Evolutionary conservation across 2,797 vertebrate species (phyloP), one percentile per base, ranked within the genome.

Genomic region (Dryobates pubescens): DNA sequence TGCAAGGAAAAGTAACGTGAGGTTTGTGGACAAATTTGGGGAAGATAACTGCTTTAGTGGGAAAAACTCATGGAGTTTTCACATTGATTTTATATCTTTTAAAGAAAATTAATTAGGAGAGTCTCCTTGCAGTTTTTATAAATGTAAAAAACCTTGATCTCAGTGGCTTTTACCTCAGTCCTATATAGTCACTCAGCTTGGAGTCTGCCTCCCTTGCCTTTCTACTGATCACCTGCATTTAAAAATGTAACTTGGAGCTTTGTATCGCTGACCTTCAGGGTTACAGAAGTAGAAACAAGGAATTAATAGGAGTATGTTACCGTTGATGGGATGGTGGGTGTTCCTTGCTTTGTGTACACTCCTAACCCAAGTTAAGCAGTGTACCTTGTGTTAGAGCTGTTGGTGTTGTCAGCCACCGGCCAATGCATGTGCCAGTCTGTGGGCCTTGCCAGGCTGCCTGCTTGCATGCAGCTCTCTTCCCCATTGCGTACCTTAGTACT

Each of bases 401-500:
- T 67, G 61, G 13, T 1, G 2, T 57, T n/a, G 13, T 26, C 23
- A 41, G 4, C 17, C 1, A 0, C 36, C 32, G 5, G 26, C 16
- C 0, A 0, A 30, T 1, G 4, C 2, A 1, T 13, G 29, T 29
- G n/a, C 64, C 29, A 3, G 38, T 56, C 38, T 47, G 58, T 38
- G 4, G 19, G 10, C 24, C 65, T 20, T 27, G 9, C 47, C 8
- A 13, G 47, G 30, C 54, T 62, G 17, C 49, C 51, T 2, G 7
- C 26, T 71, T 24, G 4, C 0, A 0, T 7, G 15, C 2, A 2
- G 3, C 1, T 2, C 8, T 57, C 16, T 29, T 62, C 43, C 32
- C 16, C 0, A 0, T 17, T 4, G 2, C 16, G 19, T 4, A 14
- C 7, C 23, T 61, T 20, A 4, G 27, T 3, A n/a, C 45, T 64